Percentiles rank a stretch among this genome's conserved stretches.
These are phyloP conservation scores for Drosophila saltans DNA, from an alignment of 1,140 invertebrate genomes.

Conservation along the genomic window DNA sequence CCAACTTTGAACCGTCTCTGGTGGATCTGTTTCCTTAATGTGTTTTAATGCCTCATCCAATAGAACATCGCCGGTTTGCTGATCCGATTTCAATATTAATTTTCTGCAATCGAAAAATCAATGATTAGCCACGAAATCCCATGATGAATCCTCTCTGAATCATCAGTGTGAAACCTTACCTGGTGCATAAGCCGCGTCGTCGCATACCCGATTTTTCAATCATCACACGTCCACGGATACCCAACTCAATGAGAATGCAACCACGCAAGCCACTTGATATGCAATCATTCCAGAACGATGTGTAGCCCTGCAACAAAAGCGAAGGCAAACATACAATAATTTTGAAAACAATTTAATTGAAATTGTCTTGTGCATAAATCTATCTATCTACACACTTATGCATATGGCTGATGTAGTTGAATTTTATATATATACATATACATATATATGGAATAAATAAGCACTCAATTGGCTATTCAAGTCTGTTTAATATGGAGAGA, in stretches of 20 bases:
- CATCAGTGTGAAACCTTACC: slow-evolving; percentile 85
- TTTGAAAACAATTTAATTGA: neutral
- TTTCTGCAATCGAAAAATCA: slow-evolving; percentile 83
- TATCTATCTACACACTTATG: neutral
- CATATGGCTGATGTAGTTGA: too few species aligned
- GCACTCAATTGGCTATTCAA: neutral
- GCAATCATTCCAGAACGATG: slow-evolving; percentile 99
- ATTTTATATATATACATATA: too few species aligned
- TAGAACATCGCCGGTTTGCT: slow-evolving; percentile 98
- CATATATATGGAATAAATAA: neutral
- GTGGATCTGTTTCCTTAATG: slow-evolving; percentile 98
- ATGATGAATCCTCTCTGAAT: neutral
- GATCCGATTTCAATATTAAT: slow-evolving; percentile 88
- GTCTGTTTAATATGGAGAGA: too few species aligned
- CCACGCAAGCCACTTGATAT: slow-evolving; percentile 99
- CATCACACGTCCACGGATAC: slow-evolving; percentile 96
- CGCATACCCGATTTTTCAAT: slow-evolving; percentile 98
- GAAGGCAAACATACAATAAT: neutral
- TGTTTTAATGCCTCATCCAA: slow-evolving; percentile 99
- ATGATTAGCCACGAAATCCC: neutral
- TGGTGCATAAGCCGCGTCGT: slow-evolving; percentile 92
- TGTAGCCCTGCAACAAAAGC: slow-evolving; percentile 92
- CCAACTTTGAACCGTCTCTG: slow-evolving; percentile 99
- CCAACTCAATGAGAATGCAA: slow-evolving; percentile 99
- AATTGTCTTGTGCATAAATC: neutral